Percentiles rank a stretch among this genome's conserved stretches.
Conservation (phyloP, 2,797 vertebrate genomes). For the Chelidonichthys spinosus region DNA sequence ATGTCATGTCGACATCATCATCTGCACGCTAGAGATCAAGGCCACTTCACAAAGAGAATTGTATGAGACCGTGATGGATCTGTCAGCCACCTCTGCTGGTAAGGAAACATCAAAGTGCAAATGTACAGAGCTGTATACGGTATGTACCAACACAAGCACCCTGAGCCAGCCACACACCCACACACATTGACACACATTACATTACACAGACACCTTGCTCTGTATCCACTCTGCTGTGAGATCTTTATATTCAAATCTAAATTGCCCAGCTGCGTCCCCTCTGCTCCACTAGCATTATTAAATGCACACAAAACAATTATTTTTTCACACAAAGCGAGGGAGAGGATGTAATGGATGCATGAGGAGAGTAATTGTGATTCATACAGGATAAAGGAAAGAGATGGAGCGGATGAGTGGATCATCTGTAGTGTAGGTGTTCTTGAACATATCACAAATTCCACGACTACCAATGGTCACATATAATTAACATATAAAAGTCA, state of each 20-base stretch:
- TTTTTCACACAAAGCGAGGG: constrained; percentile 37
- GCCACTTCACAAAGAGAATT: neutral
- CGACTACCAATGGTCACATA: too few species aligned
- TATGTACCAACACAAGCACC: constrained; percentile 17
- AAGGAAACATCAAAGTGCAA: neutral
- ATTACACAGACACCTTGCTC: constrained; percentile 16
- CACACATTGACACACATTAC: neutral
- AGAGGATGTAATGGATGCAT: constrained; percentile 8
- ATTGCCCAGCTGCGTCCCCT: constrained; percentile 67
- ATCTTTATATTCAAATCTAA: constrained; percentile 62
- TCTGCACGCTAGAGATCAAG: constrained; percentile 14
- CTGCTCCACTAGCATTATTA: constrained; percentile 59
- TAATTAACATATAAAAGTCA: neutral
- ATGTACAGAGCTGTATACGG: constrained; percentile 6
- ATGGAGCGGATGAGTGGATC: constrained; percentile 11
- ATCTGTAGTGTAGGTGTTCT: too few species aligned
- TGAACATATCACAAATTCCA: too few species aligned
- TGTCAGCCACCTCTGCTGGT: constrained; percentile 5
- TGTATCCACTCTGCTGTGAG: constrained; percentile 39
- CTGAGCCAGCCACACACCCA: neutral
- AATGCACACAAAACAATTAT: constrained; percentile 62
- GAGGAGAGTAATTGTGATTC: constrained; percentile 33
- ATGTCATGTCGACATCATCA: neutral
- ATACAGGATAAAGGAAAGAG: constrained; percentile 16
- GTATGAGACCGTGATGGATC: neutral